Evolutionary conservation across 2,888 invertebrate genomes (phyloP).

Genomic region (Noctua janthina): DNA sequence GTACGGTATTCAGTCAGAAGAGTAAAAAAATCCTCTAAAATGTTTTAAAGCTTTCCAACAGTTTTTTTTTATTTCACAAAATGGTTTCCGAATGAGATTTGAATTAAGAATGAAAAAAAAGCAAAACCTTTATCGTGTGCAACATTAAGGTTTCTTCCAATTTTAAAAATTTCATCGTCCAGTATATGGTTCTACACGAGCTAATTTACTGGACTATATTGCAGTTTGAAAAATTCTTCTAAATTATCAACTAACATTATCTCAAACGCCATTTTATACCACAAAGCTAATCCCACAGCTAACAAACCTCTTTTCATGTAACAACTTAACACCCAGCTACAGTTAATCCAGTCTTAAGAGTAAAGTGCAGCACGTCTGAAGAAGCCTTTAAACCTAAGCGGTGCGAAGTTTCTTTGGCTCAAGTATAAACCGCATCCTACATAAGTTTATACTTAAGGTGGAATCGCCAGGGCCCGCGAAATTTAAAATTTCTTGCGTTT

Average conservation of each 20-base stretch:
- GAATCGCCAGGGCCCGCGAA: no score
- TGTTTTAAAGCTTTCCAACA: neutral
- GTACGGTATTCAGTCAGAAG: neutral
- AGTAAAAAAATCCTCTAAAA: neutral
- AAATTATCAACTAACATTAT: neutral
- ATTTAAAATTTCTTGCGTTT: no score
- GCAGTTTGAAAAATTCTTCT: neutral
- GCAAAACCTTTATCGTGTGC: neutral
- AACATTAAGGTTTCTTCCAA: neutral
- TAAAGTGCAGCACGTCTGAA: conserved; percentile 45
- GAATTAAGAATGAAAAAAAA: neutral
- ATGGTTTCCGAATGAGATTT: neutral
- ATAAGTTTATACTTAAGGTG: conserved; percentile 40
- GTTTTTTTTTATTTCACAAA: neutral
- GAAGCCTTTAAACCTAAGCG: conserved; percentile 51
- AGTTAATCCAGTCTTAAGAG: conserved; percentile 29
- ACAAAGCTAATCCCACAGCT: conserved; percentile 17
- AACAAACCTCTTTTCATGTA: conserved; percentile 20
- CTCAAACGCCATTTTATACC: neutral
- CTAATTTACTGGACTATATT: neutral
- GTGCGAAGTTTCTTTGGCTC: conserved; percentile 36
- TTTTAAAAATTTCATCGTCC: neutral
- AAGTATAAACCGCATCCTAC: conserved; percentile 47
- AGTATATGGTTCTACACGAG: neutral
- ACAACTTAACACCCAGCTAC: conserved; percentile 24